Evolutionary conservation across 2,113 vertebrate species (phyloP).

Genomic region (Onychostoma macrolepis): DNA sequence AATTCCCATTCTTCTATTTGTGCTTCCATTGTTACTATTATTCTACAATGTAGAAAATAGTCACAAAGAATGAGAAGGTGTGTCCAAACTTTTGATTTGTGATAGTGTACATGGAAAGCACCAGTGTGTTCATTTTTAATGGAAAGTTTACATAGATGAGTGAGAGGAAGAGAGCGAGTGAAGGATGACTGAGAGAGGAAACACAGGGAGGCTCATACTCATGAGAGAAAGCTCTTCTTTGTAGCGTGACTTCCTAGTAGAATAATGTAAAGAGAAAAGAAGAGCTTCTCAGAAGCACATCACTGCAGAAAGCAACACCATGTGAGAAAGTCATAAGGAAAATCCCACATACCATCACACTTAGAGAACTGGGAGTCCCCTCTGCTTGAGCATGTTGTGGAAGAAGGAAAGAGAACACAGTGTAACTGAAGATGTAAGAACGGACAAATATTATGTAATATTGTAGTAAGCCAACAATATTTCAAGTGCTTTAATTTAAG

Average conservation of each 20-base stretch:
- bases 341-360: conserved; percentile 14
- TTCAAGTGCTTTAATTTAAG: conserved; percentile 32
- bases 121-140: too few relatives aligned
- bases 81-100: too few relatives aligned
- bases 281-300: background rate
- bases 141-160: too few relatives aligned
- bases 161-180: too few relatives aligned
- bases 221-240: background rate
- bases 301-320: background rate
- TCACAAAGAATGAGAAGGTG: too few relatives aligned
- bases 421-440: conserved; percentile 48
- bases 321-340: conserved; percentile 15
- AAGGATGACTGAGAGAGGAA: too few relatives aligned
- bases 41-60: too few relatives aligned
- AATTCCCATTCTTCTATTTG: background rate
- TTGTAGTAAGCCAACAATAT: conserved; percentile 63
- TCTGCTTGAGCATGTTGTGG: conserved; percentile 42
- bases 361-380: conserved; percentile 26
- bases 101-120: too few relatives aligned
- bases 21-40: background rate
- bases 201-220: too few relatives aligned
- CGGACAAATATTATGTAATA: conserved; percentile 69
- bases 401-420: conserved; percentile 41
- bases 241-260: background rate
- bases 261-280: background rate